Evolutionary conservation across 2,888 invertebrate genomes (phyloP).

Genomic region (Luffia ferchaultella): DNA sequence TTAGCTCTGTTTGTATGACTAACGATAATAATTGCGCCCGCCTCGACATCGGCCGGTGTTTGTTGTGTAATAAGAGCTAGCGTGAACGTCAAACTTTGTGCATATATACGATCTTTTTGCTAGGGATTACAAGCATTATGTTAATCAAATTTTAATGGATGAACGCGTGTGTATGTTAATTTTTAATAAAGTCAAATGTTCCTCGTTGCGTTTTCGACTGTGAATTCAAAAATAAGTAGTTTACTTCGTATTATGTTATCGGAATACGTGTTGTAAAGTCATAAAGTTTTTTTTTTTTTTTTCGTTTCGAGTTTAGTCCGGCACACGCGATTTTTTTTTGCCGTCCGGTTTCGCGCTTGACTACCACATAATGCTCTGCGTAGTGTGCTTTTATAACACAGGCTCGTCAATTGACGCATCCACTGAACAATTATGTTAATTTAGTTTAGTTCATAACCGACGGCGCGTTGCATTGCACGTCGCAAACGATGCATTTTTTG

Average conservation of each 20-base stretch:
- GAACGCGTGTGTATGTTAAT: too few relatives aligned
- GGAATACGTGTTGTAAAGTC: too few relatives aligned
- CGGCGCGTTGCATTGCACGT: constrained; percentile 45
- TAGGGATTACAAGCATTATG: too few relatives aligned
- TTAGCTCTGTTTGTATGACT: constrained; percentile 50
- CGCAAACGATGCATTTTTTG: constrained; percentile 45
- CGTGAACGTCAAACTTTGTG: background rate
- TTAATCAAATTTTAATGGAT: too few relatives aligned
- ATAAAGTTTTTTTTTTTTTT: too few relatives aligned
- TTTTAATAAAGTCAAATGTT: too few relatives aligned
- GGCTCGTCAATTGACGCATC: constrained; percentile 42
- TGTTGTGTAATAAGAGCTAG: background rate
- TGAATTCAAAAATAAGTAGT: too few relatives aligned
- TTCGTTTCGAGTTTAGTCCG: too few relatives aligned
- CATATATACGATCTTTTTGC: background rate
- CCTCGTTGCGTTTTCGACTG: too few relatives aligned
- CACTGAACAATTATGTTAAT: constrained; percentile 51
- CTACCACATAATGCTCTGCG: background rate
- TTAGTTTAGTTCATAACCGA: constrained; percentile 45
- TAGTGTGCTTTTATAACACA: constrained; percentile 15
- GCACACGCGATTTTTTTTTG: too few relatives aligned
- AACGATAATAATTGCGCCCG: constrained; percentile 42
- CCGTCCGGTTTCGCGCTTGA: too few relatives aligned
- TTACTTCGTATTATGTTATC: too few relatives aligned
- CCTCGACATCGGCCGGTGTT: constrained; percentile 39